Evolutionary conservation across 2,888 invertebrate species (phyloP).

Genomic region (Idaea biselata): DNA sequence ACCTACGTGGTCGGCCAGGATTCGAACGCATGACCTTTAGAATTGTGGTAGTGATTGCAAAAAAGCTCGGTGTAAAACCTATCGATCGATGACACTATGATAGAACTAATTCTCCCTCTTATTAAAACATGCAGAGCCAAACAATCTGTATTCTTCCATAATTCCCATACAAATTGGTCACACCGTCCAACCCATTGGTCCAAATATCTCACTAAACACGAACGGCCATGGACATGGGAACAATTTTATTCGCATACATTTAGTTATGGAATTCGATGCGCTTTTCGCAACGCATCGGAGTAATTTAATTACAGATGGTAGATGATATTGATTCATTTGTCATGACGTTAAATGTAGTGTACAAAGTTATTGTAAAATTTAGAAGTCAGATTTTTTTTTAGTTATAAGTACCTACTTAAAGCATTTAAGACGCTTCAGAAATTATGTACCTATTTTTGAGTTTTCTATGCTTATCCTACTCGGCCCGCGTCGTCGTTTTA

Average conservation of each 20-base stretch:
- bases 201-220: constrained; percentile 37
- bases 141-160: constrained; percentile 36
- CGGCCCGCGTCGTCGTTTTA: too few species aligned
- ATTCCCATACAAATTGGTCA: constrained; percentile 64
- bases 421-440: too few species aligned
- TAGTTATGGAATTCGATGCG: constrained; percentile 54
- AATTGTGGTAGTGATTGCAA: too few species aligned
- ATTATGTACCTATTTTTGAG: too few species aligned
- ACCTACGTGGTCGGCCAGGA: too few species aligned
- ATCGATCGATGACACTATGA: not conserved
- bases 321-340: not conserved
- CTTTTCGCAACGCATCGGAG: constrained; percentile 22
- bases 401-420: too few species aligned
- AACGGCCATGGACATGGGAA: constrained; percentile 59
- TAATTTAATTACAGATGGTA: constrained; percentile 13
- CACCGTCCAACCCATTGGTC: constrained; percentile 45
- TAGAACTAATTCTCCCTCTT: not conserved
- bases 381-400: too few species aligned
- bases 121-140: constrained; percentile 1
- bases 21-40: too few species aligned
- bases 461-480: too few species aligned
- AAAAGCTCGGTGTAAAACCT: not conserved
- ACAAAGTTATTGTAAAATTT: not conserved
- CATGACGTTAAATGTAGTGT: constrained; percentile 28
- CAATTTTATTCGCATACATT: constrained; percentile 58